Conservation (phyloP, 2,113 vertebrate genomes). For the Stomatorhinus ivindoensis region DNA sequence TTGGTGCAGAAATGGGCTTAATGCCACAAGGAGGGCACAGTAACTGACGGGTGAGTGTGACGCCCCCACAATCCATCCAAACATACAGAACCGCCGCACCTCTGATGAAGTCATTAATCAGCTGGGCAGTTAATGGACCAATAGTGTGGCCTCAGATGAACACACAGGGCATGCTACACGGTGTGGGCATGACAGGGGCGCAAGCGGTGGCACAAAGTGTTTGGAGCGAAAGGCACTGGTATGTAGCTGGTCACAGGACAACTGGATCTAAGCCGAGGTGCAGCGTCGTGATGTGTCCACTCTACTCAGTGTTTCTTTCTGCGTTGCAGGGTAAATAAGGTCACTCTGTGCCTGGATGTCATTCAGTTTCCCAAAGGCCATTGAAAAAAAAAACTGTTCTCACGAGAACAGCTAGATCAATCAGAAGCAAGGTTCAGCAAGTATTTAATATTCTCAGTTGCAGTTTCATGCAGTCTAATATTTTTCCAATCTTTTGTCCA, state of each 20-base stretch:
- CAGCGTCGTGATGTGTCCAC: not conserved
- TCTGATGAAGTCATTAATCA: not conserved
- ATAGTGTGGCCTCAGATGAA: not conserved
- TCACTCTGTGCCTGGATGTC: not conserved
- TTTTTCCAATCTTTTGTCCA: not conserved
- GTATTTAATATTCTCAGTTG: not conserved
- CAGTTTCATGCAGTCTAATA: not conserved
- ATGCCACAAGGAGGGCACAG: not conserved
- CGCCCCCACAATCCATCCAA: not conserved
- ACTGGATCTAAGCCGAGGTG: not conserved
- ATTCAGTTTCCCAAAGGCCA: conserved; percentile 3
- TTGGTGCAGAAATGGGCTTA: not conserved
- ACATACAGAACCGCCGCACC: not conserved
- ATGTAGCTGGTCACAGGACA: not conserved
- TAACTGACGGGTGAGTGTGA: not conserved
- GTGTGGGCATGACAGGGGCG: not conserved
- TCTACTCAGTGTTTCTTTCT: not conserved
- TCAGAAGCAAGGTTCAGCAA: not conserved
- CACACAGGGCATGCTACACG: not conserved
- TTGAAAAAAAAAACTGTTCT: not conserved
- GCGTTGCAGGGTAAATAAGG: conserved; percentile 4
- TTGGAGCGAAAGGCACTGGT: not conserved
- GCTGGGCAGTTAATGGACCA: not conserved
- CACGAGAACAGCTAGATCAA: not conserved
- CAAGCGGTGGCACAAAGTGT: not conserved